Evolutionary conservation across 2,888 invertebrate species (phyloP).

Genomic region (Drosophila neonasuta): DNA sequence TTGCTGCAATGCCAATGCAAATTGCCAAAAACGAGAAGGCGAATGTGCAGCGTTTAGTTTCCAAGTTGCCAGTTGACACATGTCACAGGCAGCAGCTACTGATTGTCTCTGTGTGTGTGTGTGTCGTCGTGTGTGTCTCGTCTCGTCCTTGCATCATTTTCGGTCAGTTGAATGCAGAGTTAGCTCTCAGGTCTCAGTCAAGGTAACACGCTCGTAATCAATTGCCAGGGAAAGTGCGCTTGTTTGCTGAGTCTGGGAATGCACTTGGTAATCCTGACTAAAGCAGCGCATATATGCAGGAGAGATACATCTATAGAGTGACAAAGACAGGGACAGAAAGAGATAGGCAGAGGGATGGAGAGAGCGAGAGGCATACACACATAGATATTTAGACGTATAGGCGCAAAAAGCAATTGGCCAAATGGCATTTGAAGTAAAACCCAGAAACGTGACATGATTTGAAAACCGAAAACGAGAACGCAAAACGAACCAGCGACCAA

Average conservation of each 20-base stretch:
- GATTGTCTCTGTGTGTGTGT: neutral
- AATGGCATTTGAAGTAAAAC: conserved; percentile 68
- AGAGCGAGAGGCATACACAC: neutral
- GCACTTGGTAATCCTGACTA: conserved; percentile 12
- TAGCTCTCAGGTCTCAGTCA: conserved; percentile 5
- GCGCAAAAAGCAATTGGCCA: conserved; percentile 63
- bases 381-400: neutral
- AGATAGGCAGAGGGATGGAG: neutral
- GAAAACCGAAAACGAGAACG: conserved; percentile 23
- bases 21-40: conserved; percentile 8
- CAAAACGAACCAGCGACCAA: conserved; percentile 4
- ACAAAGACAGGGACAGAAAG: neutral
- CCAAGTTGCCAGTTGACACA: conserved; percentile 14
- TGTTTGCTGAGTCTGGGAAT: conserved; percentile 17
- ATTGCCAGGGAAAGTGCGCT: conserved; percentile 16
- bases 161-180: no score
- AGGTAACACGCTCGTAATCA: conserved; percentile 26
- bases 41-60: conserved; percentile 12
- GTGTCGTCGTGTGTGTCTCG: no score
- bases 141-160: no score
- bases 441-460: conserved; percentile 72
- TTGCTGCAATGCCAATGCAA: conserved; percentile 1
- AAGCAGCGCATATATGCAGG: neutral
- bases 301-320: no score
- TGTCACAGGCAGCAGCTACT: conserved; percentile 16